A percentile compares a stretch with the other conserved stretches of the same genome.
phyloP scores from a whole-genome alignment of 2,113 vertebrate genomes.

The Pteruthius melanotis region DNA sequence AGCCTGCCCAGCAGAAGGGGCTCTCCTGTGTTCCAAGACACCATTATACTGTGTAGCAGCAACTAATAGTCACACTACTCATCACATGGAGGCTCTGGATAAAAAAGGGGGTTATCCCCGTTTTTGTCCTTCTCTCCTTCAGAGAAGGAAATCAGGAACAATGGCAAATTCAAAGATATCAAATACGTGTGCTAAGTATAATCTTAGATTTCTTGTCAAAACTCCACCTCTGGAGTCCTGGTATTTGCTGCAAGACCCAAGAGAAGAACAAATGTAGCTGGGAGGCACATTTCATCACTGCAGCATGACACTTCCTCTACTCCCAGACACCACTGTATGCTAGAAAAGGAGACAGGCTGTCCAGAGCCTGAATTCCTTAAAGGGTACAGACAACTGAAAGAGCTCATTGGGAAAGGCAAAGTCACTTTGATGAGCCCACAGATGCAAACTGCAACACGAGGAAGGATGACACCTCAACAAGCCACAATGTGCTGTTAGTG shows the following conservation, averaged over 20 bases:
- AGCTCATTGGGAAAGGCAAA: background rate
- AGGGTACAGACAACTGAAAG: background rate
- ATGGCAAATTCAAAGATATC: background rate
- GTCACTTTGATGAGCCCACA: background rate
- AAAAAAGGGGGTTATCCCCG: background rate
- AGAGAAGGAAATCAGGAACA: background rate
- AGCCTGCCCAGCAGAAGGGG: background rate
- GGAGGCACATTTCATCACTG: background rate
- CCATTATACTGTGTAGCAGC: background rate
- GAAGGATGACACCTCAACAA: background rate
- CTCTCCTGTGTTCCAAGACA: background rate
- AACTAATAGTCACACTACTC: background rate
- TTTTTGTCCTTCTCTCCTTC: background rate
- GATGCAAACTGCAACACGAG: background rate
- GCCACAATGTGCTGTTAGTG: background rate
- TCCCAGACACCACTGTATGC: background rate
- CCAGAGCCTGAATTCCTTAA: background rate
- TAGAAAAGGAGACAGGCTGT: background rate
- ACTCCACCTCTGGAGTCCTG: background rate
- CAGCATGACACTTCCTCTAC: background rate
- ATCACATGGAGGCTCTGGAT: background rate
- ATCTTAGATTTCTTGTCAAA: background rate
- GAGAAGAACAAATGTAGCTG: background rate
- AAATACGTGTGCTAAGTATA: background rate
- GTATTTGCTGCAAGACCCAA: slow-evolving; percentile 2